A percentile compares a stretch with the other conserved stretches of the same genome.
phyloP scores from a whole-genome alignment of 2,888 invertebrate genomes.

The Drosophila histrio region DNA sequence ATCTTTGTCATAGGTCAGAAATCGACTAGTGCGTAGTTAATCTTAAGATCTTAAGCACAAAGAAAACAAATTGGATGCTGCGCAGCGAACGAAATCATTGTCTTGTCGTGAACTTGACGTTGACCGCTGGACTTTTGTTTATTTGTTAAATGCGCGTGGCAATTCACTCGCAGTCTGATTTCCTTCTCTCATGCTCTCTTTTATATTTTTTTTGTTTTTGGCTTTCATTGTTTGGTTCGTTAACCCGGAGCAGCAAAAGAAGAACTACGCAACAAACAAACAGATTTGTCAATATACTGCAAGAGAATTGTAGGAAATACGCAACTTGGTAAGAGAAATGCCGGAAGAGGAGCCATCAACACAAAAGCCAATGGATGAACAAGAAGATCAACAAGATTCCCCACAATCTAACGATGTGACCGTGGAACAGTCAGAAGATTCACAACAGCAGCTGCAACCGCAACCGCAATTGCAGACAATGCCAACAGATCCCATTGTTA shows the following conservation, averaged over 20 bases:
- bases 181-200: conserved; percentile 15
- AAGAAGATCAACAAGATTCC: conserved; percentile 37
- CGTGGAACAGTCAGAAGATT: conserved; percentile 23
- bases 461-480: conserved; percentile 1
- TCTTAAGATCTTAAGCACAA: conserved; percentile 36
- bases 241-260: conserved; percentile 52
- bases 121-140: conserved; percentile 77
- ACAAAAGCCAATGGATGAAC: conserved; percentile 67
- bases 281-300: conserved; percentile 21
- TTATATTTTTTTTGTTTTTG: conserved; percentile 9
- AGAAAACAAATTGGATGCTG: conserved; percentile 36
- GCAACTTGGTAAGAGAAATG: conserved; percentile 49
- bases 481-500: conserved; percentile 73
- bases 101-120: conserved; percentile 74
- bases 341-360: conserved; percentile 68
- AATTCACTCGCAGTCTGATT: conserved; percentile 19
- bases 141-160: conserved; percentile 61
- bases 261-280: conserved; percentile 65
- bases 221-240: conserved; percentile 70
- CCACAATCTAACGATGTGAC: conserved; percentile 12
- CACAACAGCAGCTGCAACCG: conserved; percentile 18
- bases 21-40: conserved; percentile 61
- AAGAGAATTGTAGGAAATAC: conserved; percentile 31
- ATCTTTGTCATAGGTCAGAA: conserved; percentile 57
- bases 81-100: conserved; percentile 55